These are phyloP conservation scores for Paracyclopina nana DNA, from an alignment of 1,140 invertebrate genomes.

Conservation along the genomic window DNA sequence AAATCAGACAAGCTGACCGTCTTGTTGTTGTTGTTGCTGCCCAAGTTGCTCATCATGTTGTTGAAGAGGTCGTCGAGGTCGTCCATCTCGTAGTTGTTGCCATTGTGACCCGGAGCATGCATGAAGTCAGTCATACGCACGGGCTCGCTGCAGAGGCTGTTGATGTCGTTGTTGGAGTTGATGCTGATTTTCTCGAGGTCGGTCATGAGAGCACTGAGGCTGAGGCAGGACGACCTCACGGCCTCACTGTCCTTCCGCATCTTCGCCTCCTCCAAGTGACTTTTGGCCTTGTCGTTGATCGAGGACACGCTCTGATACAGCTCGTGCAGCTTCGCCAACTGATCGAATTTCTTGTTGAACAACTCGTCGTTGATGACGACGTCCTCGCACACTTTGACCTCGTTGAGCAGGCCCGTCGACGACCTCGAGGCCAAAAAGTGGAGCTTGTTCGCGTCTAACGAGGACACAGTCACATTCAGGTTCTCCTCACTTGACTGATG, in stretches of 20 bases:
- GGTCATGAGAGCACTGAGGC: background rate
- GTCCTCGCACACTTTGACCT: slow-evolving; percentile 5
- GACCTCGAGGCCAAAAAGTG: background rate
- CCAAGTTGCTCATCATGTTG: background rate
- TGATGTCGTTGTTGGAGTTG: background rate
- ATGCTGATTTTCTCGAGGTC: background rate
- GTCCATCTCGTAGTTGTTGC: background rate
- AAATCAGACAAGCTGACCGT: background rate
- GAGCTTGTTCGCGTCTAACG: background rate
- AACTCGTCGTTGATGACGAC: background rate
- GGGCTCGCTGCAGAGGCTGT: slow-evolving; percentile 6
- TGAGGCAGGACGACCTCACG: background rate
- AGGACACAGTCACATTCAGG: background rate
- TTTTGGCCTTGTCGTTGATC: slow-evolving; percentile 9
- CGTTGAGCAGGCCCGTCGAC: background rate
- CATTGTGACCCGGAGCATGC: background rate
- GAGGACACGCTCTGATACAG: slow-evolving; percentile 13
- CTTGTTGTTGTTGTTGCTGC: background rate
- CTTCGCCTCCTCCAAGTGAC: background rate
- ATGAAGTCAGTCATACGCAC: slow-evolving; percentile 1
- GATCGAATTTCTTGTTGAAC: slow-evolving; percentile 10
- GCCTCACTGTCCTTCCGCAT: background rate
- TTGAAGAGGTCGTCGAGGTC: background rate
- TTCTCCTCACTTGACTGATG: background rate
- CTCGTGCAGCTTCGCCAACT: slow-evolving; percentile 12